These are phyloP conservation scores for Lepisosteus osseus DNA, from an alignment of 2,113 vertebrate genomes.

Conservation along the genomic window DNA sequence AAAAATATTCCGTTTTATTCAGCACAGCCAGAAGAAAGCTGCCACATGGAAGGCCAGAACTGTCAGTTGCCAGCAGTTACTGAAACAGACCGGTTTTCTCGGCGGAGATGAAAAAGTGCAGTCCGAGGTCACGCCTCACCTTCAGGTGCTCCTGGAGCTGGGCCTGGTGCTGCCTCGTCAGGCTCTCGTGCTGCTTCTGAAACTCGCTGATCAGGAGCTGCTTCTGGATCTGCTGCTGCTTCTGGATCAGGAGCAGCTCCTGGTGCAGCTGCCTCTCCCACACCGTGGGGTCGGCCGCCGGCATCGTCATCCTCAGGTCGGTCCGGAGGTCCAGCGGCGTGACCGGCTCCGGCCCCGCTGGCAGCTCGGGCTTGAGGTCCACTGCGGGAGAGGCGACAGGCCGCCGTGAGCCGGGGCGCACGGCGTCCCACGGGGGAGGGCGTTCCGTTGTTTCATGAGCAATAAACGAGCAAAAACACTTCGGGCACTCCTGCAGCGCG, in stretches of 20 bases:
- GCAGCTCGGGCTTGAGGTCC: constrained; percentile 86
- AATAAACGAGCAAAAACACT: too few relatives aligned
- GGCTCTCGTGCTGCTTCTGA: constrained; percentile 96
- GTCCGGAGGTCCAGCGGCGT: constrained; percentile 89
- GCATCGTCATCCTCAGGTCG: constrained; percentile 89
- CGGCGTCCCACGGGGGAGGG: too few relatives aligned
- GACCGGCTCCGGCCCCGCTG: constrained; percentile 76
- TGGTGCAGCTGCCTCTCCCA: constrained; percentile 94
- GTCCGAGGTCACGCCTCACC: constrained; percentile 59
- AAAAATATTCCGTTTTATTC: not conserved
- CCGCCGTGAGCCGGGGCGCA: constrained; percentile 9
- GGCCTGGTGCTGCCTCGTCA: constrained; percentile 94
- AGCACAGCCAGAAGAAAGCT: not conserved
- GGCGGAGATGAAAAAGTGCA: too few relatives aligned
- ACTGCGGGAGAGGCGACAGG: constrained; percentile 53
- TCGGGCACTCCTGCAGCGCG: too few relatives aligned
- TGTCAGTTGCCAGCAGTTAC: not conserved
- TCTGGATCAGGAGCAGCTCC: constrained; percentile 92
- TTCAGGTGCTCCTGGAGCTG: constrained; percentile 98
- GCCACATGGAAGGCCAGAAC: not conserved
- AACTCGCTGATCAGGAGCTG: constrained; percentile 95
- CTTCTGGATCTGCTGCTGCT: constrained; percentile 98
- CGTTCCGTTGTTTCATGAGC: too few relatives aligned
- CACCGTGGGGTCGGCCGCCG: constrained; percentile 80
- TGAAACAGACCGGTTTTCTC: too few relatives aligned